Percentiles rank a stretch among this genome's conserved stretches.
phyloP scores from a whole-genome alignment of 2,888 invertebrate species.

The Chaetoderma sp. region DNA sequence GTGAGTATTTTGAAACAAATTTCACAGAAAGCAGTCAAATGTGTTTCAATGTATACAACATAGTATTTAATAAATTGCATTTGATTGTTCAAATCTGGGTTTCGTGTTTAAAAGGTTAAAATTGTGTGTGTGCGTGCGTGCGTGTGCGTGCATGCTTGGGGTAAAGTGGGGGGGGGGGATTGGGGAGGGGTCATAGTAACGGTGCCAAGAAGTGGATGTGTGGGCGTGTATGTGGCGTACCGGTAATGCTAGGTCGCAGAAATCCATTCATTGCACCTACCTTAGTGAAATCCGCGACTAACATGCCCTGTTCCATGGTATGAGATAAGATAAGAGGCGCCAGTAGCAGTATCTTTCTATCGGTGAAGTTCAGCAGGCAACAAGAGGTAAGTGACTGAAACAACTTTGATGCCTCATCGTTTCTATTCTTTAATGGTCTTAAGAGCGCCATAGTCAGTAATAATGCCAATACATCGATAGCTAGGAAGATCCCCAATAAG shows the following conservation, averaged over 20 bases:
- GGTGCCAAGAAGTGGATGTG: too few species aligned
- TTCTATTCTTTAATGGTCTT: conserved; percentile 38
- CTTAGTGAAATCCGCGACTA: conserved; percentile 63
- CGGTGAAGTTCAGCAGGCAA: conserved; percentile 35
- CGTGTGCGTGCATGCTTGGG: background rate
- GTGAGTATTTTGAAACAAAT: too few species aligned
- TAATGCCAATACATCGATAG: conserved; percentile 50
- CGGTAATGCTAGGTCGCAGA: too few species aligned
- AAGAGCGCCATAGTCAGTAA: conserved; percentile 46
- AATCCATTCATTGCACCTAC: conserved; percentile 43
- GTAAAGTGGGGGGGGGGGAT: too few species aligned
- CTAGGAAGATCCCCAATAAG: conserved; percentile 54
- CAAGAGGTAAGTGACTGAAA: conserved; percentile 43
- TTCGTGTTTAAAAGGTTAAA: background rate
- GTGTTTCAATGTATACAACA: too few species aligned
- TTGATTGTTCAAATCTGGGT: background rate
- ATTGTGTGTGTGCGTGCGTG: too few species aligned
- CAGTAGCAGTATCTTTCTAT: conserved; percentile 50
- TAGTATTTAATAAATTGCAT: too few species aligned
- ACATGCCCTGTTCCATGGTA: conserved; percentile 60
- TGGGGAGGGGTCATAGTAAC: too few species aligned
- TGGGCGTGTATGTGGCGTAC: too few species aligned
- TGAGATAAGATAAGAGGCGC: conserved; percentile 60
- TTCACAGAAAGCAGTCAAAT: too few species aligned
- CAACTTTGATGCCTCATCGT: conserved; percentile 25